Percentiles rank a stretch among this genome's conserved stretches.
Evolutionary conservation across 2,113 vertebrate genomes (phyloP).

Genomic region (Caranx melampygus): DNA sequence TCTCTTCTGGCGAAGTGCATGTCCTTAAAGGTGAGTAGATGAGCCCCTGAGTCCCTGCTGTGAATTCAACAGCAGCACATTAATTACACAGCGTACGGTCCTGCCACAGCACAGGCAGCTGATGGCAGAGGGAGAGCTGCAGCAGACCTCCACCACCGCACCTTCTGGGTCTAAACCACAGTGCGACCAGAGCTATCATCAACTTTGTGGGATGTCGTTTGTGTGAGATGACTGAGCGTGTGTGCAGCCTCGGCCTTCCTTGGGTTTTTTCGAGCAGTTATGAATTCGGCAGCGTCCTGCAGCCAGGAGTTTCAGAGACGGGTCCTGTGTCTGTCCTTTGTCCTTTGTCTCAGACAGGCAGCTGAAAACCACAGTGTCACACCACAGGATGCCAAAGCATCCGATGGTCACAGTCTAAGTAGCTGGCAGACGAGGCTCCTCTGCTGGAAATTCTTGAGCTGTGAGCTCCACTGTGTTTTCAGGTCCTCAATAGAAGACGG

Average conservation of each 20-base stretch:
- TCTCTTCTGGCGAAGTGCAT: constrained; percentile 22
- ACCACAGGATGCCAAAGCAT: constrained; percentile 4
- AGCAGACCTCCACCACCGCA: neutral
- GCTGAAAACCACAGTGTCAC: constrained; percentile 5
- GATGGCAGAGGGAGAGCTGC: neutral
- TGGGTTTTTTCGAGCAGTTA: neutral
- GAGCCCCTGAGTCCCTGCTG: constrained; percentile 44
- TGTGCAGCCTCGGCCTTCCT: neutral
- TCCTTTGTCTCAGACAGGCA: neutral
- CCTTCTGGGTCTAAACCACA: neutral
- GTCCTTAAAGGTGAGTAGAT: constrained; percentile 47
- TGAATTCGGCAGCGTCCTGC: neutral
- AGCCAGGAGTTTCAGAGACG: neutral
- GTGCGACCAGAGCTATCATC: neutral
- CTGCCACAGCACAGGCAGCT: constrained; percentile 12
- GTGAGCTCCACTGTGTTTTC: constrained; percentile 26
- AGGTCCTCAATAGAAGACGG: neutral
- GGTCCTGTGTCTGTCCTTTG: constrained; percentile 16
- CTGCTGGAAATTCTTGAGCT: constrained; percentile 5
- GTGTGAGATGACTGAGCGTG: neutral
- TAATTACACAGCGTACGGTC: constrained; percentile 49
- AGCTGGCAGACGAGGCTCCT: constrained; percentile 18
- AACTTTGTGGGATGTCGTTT: neutral
- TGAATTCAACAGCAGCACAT: constrained; percentile 44
- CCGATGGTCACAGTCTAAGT: constrained; percentile 27